phyloP scores from a whole-genome alignment of 2,888 invertebrate genomes.

The Drosophila anceps region DNA sequence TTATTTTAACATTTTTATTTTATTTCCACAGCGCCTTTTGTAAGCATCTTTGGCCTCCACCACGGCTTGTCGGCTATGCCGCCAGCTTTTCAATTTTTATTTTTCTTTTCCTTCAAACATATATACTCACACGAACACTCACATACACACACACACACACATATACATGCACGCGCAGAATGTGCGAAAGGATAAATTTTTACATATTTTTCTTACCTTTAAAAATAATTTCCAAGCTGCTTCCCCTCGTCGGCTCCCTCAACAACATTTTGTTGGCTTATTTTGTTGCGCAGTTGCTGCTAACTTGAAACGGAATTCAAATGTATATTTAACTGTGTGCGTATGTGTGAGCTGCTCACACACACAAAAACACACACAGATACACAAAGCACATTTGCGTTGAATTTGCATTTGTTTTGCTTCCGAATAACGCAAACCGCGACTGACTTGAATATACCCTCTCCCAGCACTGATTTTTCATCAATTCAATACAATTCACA shows the following conservation, averaged over 20 bases:
- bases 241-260: conserved; percentile 7
- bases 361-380: conserved; percentile 1
- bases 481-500: neutral
- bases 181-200: conserved; percentile 71
- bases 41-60: conserved; percentile 73
- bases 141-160: conserved; percentile 14
- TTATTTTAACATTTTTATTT: conserved; percentile 76
- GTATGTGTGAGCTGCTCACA: conserved; percentile 12
- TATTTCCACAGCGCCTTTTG: conserved; percentile 76
- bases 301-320: conserved; percentile 80
- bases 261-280: conserved; percentile 65
- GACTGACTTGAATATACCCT: conserved; percentile 2
- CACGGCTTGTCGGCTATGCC: conserved; percentile 48
- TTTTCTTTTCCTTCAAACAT: conserved; percentile 42
- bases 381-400: conserved; percentile 49
- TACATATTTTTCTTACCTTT: conserved; percentile 78
- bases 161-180: conserved; percentile 19
- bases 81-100: conserved; percentile 71
- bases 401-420: conserved; percentile 46
- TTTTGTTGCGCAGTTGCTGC: conserved; percentile 67
- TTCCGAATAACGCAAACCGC: neutral
- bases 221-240: conserved; percentile 69
- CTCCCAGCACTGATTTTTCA: neutral
- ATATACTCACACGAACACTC: conserved; percentile 7
- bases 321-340: conserved; percentile 68